phyloP scores from a whole-genome alignment of 2,888 invertebrate genomes.

The Chaetogeoica ovagalla region DNA sequence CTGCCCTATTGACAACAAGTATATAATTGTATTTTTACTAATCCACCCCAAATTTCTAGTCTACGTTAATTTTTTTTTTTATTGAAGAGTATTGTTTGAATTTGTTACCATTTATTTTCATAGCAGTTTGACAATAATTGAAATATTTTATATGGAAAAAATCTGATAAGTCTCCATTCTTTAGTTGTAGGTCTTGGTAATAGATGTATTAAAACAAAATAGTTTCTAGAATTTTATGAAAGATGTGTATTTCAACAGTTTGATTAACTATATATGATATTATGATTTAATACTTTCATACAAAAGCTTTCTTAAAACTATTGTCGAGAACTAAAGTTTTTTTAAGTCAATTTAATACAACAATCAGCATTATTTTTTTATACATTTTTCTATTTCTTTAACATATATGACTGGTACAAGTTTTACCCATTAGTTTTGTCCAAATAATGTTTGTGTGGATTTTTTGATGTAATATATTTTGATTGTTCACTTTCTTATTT shows the following conservation, averaged over 20 bases:
- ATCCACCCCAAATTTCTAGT: conserved; percentile 36
- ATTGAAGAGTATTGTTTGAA: conserved; percentile 20
- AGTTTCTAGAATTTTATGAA: not conserved
- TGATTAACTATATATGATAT: not conserved
- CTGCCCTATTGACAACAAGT: not conserved
- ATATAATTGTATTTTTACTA: conserved; percentile 9
- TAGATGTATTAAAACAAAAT: conserved; percentile 2
- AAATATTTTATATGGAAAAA: conserved; percentile 45
- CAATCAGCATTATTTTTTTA: conserved; percentile 15
- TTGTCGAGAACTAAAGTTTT: conserved; percentile 1
- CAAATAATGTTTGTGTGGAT: conserved; percentile 17
- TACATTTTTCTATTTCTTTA: conserved; percentile 10
- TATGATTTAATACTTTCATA: too few relatives aligned
- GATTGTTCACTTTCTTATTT: not conserved
- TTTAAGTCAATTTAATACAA: not conserved
- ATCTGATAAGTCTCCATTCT: conserved; percentile 1
- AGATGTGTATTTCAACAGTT: not conserved
- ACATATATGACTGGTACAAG: conserved; percentile 1
- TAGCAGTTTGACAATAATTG: conserved; percentile 41
- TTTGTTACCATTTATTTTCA: conserved; percentile 32
- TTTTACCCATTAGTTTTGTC: conserved; percentile 34
- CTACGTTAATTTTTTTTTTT: not conserved
- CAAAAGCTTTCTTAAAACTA: not conserved
- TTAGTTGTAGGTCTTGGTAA: conserved; percentile 8
- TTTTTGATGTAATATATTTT: conserved; percentile 10